These are phyloP conservation scores for Platichthys stellatus DNA, from an alignment of 2,113 vertebrate species.

Conservation along the genomic window DNA sequence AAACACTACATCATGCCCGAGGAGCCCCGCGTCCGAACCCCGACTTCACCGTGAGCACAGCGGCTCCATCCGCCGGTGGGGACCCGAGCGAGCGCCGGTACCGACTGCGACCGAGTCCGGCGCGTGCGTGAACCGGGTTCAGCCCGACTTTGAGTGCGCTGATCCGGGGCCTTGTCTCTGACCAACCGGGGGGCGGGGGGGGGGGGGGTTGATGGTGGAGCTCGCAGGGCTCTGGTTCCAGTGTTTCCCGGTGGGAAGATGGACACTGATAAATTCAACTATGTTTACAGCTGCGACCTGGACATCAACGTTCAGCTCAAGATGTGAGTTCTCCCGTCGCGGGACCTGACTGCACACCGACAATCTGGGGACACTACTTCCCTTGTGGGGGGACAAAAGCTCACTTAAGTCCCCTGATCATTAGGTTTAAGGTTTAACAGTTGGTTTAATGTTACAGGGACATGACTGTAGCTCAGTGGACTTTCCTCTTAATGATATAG, in stretches of 20 bases:
- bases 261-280: conserved; percentile 93
- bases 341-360: too few relatives aligned
- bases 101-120: not conserved
- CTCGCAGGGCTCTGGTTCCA: conserved; percentile 10
- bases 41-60: not conserved
- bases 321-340: conserved; percentile 86
- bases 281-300: conserved; percentile 96
- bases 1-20: conserved; percentile 67
- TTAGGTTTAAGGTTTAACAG: too few relatives aligned
- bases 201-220: conserved; percentile 57
- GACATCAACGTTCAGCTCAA: conserved; percentile 98
- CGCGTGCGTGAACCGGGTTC: not conserved
- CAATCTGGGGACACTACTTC: too few relatives aligned
- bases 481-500: too few relatives aligned
- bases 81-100: not conserved
- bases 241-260: conserved; percentile 71
- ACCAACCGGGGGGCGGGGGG: conserved; percentile 20
- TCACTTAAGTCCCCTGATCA: too few relatives aligned
- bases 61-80: not conserved
- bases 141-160: conserved; percentile 18
- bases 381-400: too few relatives aligned
- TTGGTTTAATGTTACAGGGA: too few relatives aligned
- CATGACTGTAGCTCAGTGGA: too few relatives aligned
- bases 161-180: conserved; percentile 66
- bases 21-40: conserved; percentile 12